A percentile compares a stretch with the other conserved stretches of the same genome.
Evolutionary conservation across 2,797 vertebrate species (phyloP).

Genomic region (Leucoraja ocellata): DNA sequence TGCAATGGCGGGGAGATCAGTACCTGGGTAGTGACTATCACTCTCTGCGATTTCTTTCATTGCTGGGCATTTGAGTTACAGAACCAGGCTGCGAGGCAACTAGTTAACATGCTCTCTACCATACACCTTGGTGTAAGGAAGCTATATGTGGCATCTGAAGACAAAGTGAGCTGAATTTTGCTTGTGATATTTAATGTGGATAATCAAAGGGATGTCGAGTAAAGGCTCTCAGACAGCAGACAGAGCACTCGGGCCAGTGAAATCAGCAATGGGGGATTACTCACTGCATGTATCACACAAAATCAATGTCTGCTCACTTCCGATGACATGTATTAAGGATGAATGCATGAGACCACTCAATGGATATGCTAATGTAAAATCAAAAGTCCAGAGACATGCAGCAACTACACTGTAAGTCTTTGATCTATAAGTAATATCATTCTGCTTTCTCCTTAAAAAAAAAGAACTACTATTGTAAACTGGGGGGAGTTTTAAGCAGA

Average conservation of each 20-base stretch:
- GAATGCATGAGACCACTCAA: neutral
- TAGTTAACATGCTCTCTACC: too few species aligned
- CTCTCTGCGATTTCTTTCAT: too few species aligned
- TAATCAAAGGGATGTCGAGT: neutral
- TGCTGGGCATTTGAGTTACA: too few species aligned
- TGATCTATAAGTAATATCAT: neutral
- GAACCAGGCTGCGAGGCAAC: too few species aligned
- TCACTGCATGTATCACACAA: neutral
- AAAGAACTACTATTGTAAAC: neutral
- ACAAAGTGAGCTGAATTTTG: too few species aligned
- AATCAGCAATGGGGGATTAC: neutral
- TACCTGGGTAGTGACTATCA: too few species aligned
- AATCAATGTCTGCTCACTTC: slow-evolving; percentile 29
- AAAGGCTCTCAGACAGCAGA: neutral
- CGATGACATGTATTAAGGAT: neutral
- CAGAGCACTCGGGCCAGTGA: neutral
- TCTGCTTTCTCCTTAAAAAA: neutral
- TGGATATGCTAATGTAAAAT: slow-evolving; percentile 32
- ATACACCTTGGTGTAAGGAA: neutral
- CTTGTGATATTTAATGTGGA: neutral
- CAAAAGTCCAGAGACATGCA: slow-evolving; percentile 7
- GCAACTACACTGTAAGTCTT: neutral
- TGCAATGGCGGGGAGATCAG: too few species aligned
- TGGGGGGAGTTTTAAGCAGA: neutral
- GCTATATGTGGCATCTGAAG: neutral